A percentile compares a stretch with the other conserved stretches of the same genome.
phyloP scores from a whole-genome alignment of 2,797 vertebrate genomes.

The Rhinogobio ventralis region DNA sequence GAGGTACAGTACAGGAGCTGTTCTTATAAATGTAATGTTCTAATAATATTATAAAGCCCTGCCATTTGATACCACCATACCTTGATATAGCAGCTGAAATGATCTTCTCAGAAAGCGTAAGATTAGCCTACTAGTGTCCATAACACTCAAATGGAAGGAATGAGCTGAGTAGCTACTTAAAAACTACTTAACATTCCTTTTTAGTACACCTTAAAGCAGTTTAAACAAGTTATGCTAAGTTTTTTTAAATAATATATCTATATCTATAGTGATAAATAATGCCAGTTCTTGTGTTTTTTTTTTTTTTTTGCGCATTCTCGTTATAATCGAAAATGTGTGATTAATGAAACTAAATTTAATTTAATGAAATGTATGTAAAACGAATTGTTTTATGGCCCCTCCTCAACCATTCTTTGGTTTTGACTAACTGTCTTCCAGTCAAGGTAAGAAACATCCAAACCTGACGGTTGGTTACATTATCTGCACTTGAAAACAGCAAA shows the following conservation, averaged over 20 bases:
- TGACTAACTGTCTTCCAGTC: not conserved
- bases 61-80: slow-evolving; percentile 46
- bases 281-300: too few relatives aligned
- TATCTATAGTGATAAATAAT: not conserved
- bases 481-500: slow-evolving; percentile 2
- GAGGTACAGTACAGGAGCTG: slow-evolving; percentile 15
- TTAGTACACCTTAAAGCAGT: not conserved
- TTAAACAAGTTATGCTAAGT: not conserved
- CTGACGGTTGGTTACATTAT: not conserved
- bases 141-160: slow-evolving; percentile 43
- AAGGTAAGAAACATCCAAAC: not conserved
- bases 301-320: not conserved
- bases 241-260: too few relatives aligned
- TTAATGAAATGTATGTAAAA: not conserved
- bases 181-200: slow-evolving; percentile 2
- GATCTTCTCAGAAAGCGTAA: slow-evolving; percentile 13
- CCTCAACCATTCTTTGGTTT: not conserved
- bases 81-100: slow-evolving; percentile 3
- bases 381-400: not conserved
- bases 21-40: slow-evolving; percentile 15
- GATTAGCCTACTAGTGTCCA: slow-evolving; percentile 8
- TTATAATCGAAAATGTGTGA: not conserved
- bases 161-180: slow-evolving; percentile 14
- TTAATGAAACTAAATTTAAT: too few relatives aligned
- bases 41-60: slow-evolving; percentile 36